Conservation (phyloP, 2,797 vertebrate species). For the Clarias pachynema region DNA sequence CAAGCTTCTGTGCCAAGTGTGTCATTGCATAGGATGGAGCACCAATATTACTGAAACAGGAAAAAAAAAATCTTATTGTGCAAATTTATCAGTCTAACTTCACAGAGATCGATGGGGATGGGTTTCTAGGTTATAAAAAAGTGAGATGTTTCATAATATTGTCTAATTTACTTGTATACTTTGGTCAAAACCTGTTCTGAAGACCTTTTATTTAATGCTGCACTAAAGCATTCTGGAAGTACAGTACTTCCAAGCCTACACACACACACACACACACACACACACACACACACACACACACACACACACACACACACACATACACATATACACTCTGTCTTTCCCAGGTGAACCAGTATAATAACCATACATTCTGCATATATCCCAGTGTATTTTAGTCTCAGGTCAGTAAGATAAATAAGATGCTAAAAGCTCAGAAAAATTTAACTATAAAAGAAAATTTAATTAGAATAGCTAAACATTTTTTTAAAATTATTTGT, state of each 20-base stretch:
- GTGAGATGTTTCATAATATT: neutral
- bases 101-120: neutral
- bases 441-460: too few species aligned
- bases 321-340: neutral
- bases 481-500: too few species aligned
- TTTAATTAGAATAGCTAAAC: neutral
- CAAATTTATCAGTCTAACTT: neutral
- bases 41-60: constrained; percentile 29
- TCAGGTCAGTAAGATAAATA: neutral
- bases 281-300: neutral
- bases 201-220: neutral
- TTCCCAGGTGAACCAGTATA: neutral
- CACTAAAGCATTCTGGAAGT: neutral
- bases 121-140: neutral
- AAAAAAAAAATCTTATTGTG: constrained; percentile 12
- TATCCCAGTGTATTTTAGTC: neutral
- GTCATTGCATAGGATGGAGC: constrained; percentile 57
- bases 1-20: constrained; percentile 58
- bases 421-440: neutral
- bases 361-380: neutral
- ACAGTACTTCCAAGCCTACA: neutral
- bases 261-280: neutral
- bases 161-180: neutral
- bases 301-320: neutral
- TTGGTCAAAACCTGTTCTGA: neutral